Evolutionary conservation across 23 tunicate genomes (phyloP).

Genomic region (Ascidia mentula): DNA sequence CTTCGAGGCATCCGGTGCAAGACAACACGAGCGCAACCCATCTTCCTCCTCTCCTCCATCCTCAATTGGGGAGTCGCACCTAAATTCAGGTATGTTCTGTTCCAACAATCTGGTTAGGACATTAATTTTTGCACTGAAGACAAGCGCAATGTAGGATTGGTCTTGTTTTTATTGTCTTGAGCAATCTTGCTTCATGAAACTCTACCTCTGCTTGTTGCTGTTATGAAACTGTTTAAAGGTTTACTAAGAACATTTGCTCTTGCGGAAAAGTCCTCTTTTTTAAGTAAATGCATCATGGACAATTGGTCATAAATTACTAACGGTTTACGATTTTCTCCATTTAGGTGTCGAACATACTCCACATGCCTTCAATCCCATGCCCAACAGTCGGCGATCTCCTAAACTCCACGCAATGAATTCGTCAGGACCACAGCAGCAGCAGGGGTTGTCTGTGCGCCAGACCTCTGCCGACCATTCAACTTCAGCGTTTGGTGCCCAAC

Average conservation of each 20-base stretch:
- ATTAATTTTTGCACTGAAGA: no score
- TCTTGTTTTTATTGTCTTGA: no score
- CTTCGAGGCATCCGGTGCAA: neutral
- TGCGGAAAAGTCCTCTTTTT: no score
- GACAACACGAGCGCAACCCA: neutral
- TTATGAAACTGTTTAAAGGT: no score
- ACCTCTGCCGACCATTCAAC: neutral
- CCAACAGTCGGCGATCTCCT: neutral
- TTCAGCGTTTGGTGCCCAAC: neutral
- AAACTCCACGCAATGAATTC: neutral
- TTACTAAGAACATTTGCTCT: no score
- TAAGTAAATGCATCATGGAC: no score
- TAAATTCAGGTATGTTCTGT: neutral
- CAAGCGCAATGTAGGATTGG: no score
- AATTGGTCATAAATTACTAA: no score
- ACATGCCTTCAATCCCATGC: neutral
- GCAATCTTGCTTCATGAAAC: no score
- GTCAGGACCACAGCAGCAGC: constrained; percentile 2
- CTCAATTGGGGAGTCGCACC: neutral
- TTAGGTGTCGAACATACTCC: neutral
- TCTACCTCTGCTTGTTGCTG: no score
- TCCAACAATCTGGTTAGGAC: no score
- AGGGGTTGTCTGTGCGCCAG: neutral
- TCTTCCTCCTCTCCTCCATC: neutral
- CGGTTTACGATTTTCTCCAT: no score